Percentiles rank a stretch among this genome's conserved stretches.
Conservation (phyloP, 2,888 invertebrate genomes). For the Morpho achilles region DNA sequence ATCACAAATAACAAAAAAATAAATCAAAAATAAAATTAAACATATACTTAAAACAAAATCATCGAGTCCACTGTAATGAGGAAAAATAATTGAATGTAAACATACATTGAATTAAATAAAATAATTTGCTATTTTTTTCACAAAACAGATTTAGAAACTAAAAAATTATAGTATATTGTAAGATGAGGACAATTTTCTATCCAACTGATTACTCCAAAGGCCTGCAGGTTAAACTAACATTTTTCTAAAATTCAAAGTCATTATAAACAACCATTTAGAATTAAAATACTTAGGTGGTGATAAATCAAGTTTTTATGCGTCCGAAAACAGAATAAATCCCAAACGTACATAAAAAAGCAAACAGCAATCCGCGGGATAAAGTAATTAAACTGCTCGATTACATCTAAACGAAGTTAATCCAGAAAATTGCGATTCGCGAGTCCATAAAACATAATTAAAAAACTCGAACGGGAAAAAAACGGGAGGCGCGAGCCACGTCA, state of each 20-base stretch:
- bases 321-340: slow-evolving; percentile 18
- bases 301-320: slow-evolving; percentile 4
- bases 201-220: no score
- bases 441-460: slow-evolving; percentile 76
- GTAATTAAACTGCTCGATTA: slow-evolving; percentile 38
- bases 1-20: no score
- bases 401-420: slow-evolving; percentile 64
- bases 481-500: slow-evolving; percentile 58
- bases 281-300: neutral
- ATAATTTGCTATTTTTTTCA: no score
- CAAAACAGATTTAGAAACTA: no score
- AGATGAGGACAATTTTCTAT: no score
- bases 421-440: slow-evolving; percentile 70
- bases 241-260: neutral
- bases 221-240: no score
- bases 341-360: slow-evolving; percentile 17
- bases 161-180: no score
- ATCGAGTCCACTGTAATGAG: no score
- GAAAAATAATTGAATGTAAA: no score
- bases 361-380: slow-evolving; percentile 27
- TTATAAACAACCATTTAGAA: neutral
- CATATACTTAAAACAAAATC: no score
- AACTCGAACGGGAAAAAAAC: slow-evolving; percentile 63
- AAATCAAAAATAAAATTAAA: no score
- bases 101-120: no score